Base-by-base conservation (phyloP, 2,888 invertebrate genomes). In the Prosapia bicincta region DNA sequence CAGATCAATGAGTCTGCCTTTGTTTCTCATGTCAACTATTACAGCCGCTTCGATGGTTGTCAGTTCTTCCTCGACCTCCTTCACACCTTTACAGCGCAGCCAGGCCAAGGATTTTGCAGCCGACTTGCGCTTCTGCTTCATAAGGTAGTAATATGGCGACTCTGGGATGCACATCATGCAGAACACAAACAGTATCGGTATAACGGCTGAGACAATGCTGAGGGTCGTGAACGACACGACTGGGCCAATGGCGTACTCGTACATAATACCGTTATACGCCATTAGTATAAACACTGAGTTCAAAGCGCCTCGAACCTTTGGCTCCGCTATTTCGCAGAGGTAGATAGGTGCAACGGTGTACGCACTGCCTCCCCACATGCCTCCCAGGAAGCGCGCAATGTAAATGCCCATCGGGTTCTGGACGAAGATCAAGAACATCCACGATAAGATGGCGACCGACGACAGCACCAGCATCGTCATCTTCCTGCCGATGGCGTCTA, bases 101-200 rank as follows among this genome's bases (percentile, higher is more conserved):
- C 78, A 79, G 1, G 77, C 68, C 68, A 79, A 23, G 26, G 79
- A 69, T 10, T 66, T 54, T 78, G 84, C 86, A 0, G 89, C 89
- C 0, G 86, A 85, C 0, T 85, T 85, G 5, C 86, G 80, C 28
- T 86, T 84, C 0, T 86, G 87, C 76, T 86, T 86, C 82, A 88
- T 89, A 43, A 91, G 82, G 68, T 90, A 85, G 79, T 86, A 90
- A 79, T 90, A 89, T 0, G 90, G 90, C 0, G 90, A 89, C 80
- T 90, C 90, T 0, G 90, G 90, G 83, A 90, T 86, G 87, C 88
- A 89, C 7, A 85, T 77, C 80, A 89, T 89, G 0, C 85, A 82
- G 0, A 86, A 43, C 67, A 88, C 85, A 76, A 88, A 88, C 24
- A 85, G 78, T 3, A 88, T 80, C 0, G 89, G 88, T 26, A 89